These are phyloP conservation scores for Neotoma lepida DNA, from an alignment of 2,113 vertebrate species.

Conservation along the genomic window DNA sequence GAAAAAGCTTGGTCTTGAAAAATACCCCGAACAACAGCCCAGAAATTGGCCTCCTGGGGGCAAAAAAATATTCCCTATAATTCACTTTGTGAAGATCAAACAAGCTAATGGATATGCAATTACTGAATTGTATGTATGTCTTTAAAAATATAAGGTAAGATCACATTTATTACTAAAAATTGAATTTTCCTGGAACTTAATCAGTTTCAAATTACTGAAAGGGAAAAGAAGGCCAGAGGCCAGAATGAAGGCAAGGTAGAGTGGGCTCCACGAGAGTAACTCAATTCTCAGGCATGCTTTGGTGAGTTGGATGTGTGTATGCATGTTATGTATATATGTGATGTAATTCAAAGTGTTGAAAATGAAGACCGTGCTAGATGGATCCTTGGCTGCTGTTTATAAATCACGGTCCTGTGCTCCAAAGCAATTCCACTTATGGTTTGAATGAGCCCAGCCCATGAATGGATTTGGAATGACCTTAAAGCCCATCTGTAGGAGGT, in stretches of 20 bases:
- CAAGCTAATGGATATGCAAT: constrained; percentile 19
- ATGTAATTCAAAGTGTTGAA: constrained; percentile 64
- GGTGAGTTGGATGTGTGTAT: not conserved
- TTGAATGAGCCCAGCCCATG: not conserved
- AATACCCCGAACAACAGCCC: constrained; percentile 41
- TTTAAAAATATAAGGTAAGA: not conserved
- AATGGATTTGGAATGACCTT: not conserved
- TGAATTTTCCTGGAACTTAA: constrained; percentile 4
- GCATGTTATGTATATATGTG: not conserved
- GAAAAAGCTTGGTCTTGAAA: constrained; percentile 1
- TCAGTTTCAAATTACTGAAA: not conserved
- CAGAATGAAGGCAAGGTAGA: not conserved
- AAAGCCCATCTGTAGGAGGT: not conserved
- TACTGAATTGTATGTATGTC: not conserved
- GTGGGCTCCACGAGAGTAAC: not conserved
- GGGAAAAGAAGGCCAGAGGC: constrained; percentile 26
- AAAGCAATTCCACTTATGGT: not conserved
- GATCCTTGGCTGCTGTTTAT: not conserved
- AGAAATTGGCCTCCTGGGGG: not conserved
- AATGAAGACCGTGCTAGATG: constrained; percentile 69
- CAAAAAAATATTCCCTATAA: not conserved
- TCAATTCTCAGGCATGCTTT: not conserved
- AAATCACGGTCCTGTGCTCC: not conserved
- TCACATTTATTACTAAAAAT: not conserved
- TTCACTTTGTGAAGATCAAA: constrained; percentile 44